Evolutionary conservation across 2,113 vertebrate species (phyloP).

Genomic region (Neogale vison): DNA sequence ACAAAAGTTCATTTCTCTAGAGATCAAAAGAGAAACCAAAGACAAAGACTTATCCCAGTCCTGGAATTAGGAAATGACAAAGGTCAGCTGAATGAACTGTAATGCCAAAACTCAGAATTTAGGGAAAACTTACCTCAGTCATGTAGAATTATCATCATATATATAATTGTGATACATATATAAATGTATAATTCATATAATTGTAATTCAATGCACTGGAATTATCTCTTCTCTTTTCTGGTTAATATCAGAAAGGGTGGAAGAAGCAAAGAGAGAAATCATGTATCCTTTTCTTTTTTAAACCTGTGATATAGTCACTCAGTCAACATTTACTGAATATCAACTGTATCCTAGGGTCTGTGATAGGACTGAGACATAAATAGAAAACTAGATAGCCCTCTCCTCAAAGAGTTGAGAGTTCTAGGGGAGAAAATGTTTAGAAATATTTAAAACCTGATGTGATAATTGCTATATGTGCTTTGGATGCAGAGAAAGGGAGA

Average conservation of each 20-base stretch:
- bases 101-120: background rate
- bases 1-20: background rate
- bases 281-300: no score
- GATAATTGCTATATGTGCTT: background rate
- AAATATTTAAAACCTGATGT: background rate
- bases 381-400: background rate
- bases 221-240: background rate
- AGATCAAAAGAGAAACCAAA: background rate
- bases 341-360: background rate
- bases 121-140: background rate
- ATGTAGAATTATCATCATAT: background rate
- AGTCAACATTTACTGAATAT: slow-evolving; percentile 13
- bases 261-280: background rate
- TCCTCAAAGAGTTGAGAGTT: background rate
- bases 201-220: background rate
- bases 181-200: background rate
- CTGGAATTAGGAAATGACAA: background rate
- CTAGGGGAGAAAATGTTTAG: background rate
- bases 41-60: background rate
- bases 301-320: background rate
- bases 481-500: background rate
- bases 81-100: background rate
- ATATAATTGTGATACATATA: background rate
- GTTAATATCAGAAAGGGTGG: background rate
- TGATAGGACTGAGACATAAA: background rate